Percentiles rank a stretch among this genome's conserved stretches.
Conservation (phyloP, 2,113 vertebrate species). For the Kryptolebias marmoratus region DNA sequence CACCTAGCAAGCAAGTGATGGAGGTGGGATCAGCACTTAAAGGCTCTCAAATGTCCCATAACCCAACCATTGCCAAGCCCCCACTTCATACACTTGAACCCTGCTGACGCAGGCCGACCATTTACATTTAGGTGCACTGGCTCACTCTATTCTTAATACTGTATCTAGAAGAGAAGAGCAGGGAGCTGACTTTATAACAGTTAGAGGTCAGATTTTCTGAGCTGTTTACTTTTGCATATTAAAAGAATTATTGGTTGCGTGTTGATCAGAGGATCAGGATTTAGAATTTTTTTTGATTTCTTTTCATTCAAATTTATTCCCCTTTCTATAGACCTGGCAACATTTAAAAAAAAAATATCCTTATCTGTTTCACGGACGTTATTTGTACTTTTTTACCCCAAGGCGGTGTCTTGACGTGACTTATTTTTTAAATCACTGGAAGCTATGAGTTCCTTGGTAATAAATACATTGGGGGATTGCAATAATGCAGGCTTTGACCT, state of each 20-base stretch:
- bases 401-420: conserved; percentile 58
- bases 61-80: conserved; percentile 77
- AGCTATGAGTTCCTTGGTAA: conserved; percentile 75
- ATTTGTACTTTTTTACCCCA: conserved; percentile 32
- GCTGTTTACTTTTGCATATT: conserved; percentile 17
- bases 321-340: conserved; percentile 64
- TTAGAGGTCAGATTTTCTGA: conserved; percentile 11
- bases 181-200: conserved; percentile 13
- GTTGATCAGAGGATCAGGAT: too few relatives aligned
- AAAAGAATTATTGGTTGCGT: background rate
- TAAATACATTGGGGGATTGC: conserved; percentile 66
- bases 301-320: conserved; percentile 14
- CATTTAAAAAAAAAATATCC: conserved; percentile 46
- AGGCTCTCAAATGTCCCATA: conserved; percentile 81
- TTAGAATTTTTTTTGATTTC: conserved; percentile 8
- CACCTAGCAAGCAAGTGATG: conserved; percentile 70
- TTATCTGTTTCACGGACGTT: conserved; percentile 48
- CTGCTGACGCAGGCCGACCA: conserved; percentile 75
- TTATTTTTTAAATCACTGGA: conserved; percentile 21
- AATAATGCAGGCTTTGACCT: conserved; percentile 70
- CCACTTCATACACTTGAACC: conserved; percentile 68
- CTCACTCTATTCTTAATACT: conserved; percentile 72
- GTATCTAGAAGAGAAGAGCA: conserved; percentile 61
- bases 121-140: conserved; percentile 79
- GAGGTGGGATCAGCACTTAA: conserved; percentile 70